These are phyloP conservation scores for Sander vitreus DNA, from an alignment of 2,113 vertebrate species.

Conservation along the genomic window DNA sequence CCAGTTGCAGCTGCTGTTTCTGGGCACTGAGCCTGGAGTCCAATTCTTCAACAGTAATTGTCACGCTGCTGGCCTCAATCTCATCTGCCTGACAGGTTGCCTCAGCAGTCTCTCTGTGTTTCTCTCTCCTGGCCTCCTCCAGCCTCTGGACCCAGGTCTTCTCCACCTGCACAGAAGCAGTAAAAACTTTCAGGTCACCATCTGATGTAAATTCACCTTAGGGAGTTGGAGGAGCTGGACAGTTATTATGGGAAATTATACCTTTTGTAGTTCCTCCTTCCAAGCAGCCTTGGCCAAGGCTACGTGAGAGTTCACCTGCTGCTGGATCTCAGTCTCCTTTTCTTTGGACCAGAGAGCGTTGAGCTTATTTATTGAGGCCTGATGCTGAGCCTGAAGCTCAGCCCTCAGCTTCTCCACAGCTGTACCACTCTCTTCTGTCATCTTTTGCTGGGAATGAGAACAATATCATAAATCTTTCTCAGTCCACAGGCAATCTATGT, in stretches of 20 bases:
- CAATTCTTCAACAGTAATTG: slow-evolving; percentile 66
- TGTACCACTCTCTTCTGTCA: slow-evolving; percentile 79
- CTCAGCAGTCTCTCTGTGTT: slow-evolving; percentile 70
- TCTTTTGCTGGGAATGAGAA: slow-evolving; percentile 75
- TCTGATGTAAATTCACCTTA: not conserved
- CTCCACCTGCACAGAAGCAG: slow-evolving; percentile 79
- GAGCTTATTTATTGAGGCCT: slow-evolving; percentile 71
- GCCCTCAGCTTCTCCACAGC: slow-evolving; percentile 80
- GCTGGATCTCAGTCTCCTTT: slow-evolving; percentile 78
- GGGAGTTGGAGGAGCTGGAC: not conserved
- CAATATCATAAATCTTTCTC: not conserved
- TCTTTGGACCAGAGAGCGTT: slow-evolving; percentile 87
- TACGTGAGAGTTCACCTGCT: slow-evolving; percentile 80
- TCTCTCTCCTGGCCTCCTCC: slow-evolving; percentile 76
- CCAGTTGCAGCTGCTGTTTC: slow-evolving; percentile 77
- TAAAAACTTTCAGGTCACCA: not conserved
- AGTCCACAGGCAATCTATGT: not conserved
- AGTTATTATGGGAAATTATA: slow-evolving; percentile 37
- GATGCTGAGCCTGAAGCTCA: slow-evolving; percentile 86
- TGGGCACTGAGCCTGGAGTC: slow-evolving; percentile 73
- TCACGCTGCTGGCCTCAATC: slow-evolving; percentile 7
- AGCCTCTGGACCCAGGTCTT: slow-evolving; percentile 85
- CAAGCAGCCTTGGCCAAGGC: slow-evolving; percentile 77
- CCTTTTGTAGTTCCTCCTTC: slow-evolving; percentile 86
- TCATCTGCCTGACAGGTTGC: slow-evolving; percentile 84